Evolutionary conservation across 1,140 invertebrate species (phyloP), one percentile per base, ranked within the genome.

Genomic region (Trachymyrmex cornetzi): DNA sequence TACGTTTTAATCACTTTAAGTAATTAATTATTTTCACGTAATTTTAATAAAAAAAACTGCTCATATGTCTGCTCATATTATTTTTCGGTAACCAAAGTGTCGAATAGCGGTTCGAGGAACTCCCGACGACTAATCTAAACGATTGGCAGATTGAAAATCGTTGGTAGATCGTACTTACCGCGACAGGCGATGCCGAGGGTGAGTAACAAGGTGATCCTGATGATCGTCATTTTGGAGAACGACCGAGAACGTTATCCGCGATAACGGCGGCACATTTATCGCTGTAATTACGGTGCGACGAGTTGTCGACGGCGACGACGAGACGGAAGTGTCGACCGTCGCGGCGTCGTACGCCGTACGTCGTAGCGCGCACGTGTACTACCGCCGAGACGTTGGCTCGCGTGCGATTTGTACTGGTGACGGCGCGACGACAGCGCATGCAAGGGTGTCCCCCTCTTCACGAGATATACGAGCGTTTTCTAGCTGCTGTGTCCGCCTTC

Each of bases 161-260:
- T 38, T 38, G 9, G 4, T 7, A 63, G 1, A 48, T 66, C 11
- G 7, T 64, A 89, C 90, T 91, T 57, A 91, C 90, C 90, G 24
- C 72, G 77, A 57, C 85, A 91, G 61, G 57, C n/a, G 75, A 44
- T 64, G 48, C 85, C 34, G 57, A 91, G 59, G 50, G 77, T 61
- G 50, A 88, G 16, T 27, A 89, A 12, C 27, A 88, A 44, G 27
- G 75, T 24, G 34, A 91, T 53, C 87, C 88, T 79, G 59, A 50
- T 44, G n/a, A 72, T 91, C 89, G 80, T 91, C 91, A 91, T 91
- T 85, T 91, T 91, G 88, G 64, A 85, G 84, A 91, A 87, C 74
- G 44, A 69, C 79, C 50, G 67, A 24, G 63, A 44, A 44, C 55
- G 85, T 91, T 89, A 89, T 91, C 81, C 75, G 64, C 71, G 79